A percentile compares a stretch with the other conserved stretches of the same genome.
Evolutionary conservation across 2,113 vertebrate species (phyloP).

Genomic region (Lepus timidus): DNA sequence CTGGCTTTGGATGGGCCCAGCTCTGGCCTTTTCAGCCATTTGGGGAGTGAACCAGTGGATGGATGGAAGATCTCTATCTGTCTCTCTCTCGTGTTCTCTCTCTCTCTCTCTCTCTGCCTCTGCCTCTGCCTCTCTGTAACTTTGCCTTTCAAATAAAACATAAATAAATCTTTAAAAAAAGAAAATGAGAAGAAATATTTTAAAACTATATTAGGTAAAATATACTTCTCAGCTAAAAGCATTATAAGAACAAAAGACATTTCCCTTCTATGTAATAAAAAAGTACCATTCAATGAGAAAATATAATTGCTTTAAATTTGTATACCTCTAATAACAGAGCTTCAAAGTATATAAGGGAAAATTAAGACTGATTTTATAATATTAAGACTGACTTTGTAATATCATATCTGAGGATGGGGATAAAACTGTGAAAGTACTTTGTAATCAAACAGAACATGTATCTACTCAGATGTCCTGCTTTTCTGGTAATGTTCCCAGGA

Average conservation of each 20-base stretch:
- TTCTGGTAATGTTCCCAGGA: slow-evolving; percentile 43
- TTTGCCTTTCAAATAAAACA: too few relatives aligned
- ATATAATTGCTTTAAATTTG: slow-evolving; percentile 46
- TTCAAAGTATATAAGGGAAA: slow-evolving; percentile 29
- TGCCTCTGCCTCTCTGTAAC: too few relatives aligned
- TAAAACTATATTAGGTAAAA: slow-evolving; percentile 37
- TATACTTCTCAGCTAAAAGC: neutral
- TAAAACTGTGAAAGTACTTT: slow-evolving; percentile 59
- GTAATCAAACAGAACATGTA: slow-evolving; percentile 44
- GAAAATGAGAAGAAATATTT: slow-evolving; percentile 34
- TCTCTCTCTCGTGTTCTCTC: too few relatives aligned
- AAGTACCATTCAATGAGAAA: slow-evolving; percentile 25
- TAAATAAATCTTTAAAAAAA: neutral
- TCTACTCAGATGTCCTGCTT: slow-evolving; percentile 12
- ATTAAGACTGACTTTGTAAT: neutral
- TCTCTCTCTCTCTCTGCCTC: too few relatives aligned
- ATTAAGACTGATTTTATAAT: slow-evolving; percentile 21
- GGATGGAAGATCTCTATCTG: too few relatives aligned
- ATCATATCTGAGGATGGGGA: slow-evolving; percentile 52
- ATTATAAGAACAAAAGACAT: neutral
- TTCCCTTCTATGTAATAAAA: slow-evolving; percentile 8
- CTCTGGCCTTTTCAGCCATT: too few relatives aligned
- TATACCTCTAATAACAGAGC: slow-evolving; percentile 21
- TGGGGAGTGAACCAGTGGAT: too few relatives aligned
- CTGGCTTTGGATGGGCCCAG: too few relatives aligned